phyloP scores from a whole-genome alignment of 2,113 vertebrate genomes.

The Geococcyx californianus region DNA sequence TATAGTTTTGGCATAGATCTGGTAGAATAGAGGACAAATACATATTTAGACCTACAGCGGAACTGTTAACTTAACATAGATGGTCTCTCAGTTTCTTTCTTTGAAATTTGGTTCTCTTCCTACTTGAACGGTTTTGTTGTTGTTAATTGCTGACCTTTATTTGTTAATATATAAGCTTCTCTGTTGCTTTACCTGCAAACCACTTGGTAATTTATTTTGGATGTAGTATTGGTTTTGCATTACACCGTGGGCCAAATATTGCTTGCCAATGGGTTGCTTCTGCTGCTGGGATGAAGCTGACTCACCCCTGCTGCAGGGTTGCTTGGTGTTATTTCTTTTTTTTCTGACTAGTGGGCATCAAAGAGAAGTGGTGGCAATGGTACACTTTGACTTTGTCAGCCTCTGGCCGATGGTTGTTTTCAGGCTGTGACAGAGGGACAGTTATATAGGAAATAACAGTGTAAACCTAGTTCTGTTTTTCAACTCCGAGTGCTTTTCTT shows the following conservation, averaged over 20 bases:
- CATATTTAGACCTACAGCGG: neutral
- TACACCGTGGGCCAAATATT: neutral
- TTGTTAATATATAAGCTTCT: neutral
- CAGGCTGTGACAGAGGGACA: neutral
- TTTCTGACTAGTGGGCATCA: neutral
- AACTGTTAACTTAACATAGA: neutral
- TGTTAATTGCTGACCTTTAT: neutral
- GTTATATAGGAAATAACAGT: neutral
- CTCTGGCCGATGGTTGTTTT: neutral
- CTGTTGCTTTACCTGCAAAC: neutral
- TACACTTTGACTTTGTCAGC: neutral
- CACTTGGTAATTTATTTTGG: neutral
- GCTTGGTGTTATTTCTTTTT: neutral
- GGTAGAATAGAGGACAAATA: neutral
- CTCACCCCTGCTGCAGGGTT: neutral
- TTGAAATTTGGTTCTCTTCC: neutral
- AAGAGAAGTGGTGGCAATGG: neutral
- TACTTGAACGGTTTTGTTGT: neutral
- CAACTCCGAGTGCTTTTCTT: neutral
- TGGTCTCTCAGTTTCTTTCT: neutral
- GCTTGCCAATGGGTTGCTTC: neutral
- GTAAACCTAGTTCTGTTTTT: neutral
- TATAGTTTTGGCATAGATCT: neutral
- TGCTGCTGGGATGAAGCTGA: neutral
- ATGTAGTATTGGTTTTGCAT: neutral